These are phyloP conservation scores for Pasiphila rectangulata DNA, from an alignment of 2,888 invertebrate genomes.

Conservation along the genomic window DNA sequence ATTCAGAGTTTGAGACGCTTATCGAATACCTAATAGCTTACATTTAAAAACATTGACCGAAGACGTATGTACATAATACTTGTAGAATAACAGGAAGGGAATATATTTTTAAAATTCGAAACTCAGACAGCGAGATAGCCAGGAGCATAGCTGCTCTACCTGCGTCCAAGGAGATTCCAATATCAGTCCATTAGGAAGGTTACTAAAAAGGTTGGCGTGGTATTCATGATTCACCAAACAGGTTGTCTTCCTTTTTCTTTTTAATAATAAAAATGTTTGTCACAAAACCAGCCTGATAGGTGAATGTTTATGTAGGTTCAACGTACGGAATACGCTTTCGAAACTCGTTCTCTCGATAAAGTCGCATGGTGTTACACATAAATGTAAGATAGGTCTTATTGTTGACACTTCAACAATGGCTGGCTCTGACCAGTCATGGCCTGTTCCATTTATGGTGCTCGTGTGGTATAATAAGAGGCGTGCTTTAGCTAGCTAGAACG, in stretches of 20 bases:
- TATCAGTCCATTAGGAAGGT: no score
- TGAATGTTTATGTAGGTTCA: conserved; percentile 58
- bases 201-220: conserved; percentile 33
- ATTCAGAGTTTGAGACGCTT: conserved; percentile 17
- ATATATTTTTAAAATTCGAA: conserved; percentile 3
- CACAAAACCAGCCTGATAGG: conserved; percentile 58
- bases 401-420: conserved; percentile 48
- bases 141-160: neutral
- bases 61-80: no score
- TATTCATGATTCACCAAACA: conserved; percentile 34
- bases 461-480: conserved; percentile 23
- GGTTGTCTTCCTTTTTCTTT: conserved; percentile 31
- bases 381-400: conserved; percentile 36
- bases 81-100: neutral
- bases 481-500: conserved; percentile 13
- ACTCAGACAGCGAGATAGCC: neutral
- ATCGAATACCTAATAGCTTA: neutral
- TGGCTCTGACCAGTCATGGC: conserved; percentile 40
- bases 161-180: conserved; percentile 22
- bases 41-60: neutral
- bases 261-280: conserved; percentile 39
- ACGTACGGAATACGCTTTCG: conserved; percentile 68
- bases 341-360: conserved; percentile 68
- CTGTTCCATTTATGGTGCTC: conserved; percentile 42
- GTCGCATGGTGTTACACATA: conserved; percentile 40